Evolutionary conservation across 2,888 invertebrate species (phyloP).

Genomic region (Acanthosoma haemorrhoidale): DNA sequence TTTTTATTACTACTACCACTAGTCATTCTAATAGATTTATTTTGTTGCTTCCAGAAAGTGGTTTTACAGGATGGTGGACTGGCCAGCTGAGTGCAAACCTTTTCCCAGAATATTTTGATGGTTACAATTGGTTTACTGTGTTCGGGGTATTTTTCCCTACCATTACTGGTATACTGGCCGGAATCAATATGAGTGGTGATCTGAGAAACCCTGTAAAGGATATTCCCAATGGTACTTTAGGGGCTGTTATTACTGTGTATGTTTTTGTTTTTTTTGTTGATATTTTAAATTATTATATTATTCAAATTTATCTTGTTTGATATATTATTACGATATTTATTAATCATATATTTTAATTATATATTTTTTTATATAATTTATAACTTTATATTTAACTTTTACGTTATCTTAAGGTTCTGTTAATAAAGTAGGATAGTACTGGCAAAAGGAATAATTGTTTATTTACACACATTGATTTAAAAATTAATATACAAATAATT

Average conservation of each 20-base stretch:
- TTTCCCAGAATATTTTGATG: slow-evolving; percentile 69
- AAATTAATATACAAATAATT: too few species aligned
- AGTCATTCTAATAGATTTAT: not conserved
- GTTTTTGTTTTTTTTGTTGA: slow-evolving; percentile 18
- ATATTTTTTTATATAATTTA: too few species aligned
- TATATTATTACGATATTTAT: too few species aligned
- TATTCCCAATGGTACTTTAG: slow-evolving; percentile 90
- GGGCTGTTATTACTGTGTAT: slow-evolving; percentile 86
- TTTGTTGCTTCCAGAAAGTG: slow-evolving; percentile 54
- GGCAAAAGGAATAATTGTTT: too few species aligned
- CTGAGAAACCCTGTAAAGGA: slow-evolving; percentile 83
- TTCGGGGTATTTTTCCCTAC: slow-evolving; percentile 98
- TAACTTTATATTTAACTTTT: too few species aligned
- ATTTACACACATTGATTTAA: too few species aligned
- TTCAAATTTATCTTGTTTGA: too few species aligned
- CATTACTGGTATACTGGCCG: slow-evolving; percentile 92
- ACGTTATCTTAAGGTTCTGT: too few species aligned
- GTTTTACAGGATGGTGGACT: slow-evolving; percentile 81
- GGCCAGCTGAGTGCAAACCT: slow-evolving; percentile 75
- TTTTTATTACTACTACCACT: too few species aligned
- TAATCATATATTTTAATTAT: too few species aligned
- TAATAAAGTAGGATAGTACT: too few species aligned
- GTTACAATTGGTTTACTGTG: slow-evolving; percentile 89
- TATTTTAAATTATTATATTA: too few species aligned
- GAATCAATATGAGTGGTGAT: slow-evolving; percentile 98